These are phyloP conservation scores for Ischnura elegans DNA, from an alignment of 2,888 invertebrate species.

Conservation along the genomic window DNA sequence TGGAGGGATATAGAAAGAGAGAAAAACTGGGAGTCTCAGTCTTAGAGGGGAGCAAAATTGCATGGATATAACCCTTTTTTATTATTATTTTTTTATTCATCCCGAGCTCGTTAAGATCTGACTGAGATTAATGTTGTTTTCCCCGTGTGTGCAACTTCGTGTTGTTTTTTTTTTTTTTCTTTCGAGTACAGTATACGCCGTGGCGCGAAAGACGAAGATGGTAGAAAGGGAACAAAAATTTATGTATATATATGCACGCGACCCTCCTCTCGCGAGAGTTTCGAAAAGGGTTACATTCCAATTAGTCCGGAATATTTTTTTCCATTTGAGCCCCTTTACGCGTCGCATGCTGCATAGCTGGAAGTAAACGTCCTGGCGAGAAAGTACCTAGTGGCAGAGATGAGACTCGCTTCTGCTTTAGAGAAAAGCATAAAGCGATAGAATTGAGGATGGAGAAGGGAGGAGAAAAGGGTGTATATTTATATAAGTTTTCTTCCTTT, in stretches of 20 bases:
- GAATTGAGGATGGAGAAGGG: background rate
- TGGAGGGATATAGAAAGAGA: no score
- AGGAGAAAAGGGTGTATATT: background rate
- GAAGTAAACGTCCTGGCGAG: background rate
- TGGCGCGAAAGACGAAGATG: background rate
- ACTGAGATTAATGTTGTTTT: slow-evolving; percentile 26
- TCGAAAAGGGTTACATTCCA: slow-evolving; percentile 15
- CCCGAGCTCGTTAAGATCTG: slow-evolving; percentile 14
- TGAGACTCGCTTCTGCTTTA: background rate
- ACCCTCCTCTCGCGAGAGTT: background rate
- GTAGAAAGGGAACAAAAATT: background rate
- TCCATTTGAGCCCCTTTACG: background rate
- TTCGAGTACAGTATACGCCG: background rate
- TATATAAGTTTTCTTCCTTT: no score
- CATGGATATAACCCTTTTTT: background rate
- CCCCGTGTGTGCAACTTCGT: background rate
- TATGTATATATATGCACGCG: background rate
- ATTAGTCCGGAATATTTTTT: background rate
- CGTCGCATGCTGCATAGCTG: background rate
- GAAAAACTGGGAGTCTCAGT: background rate
- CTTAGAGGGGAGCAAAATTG: background rate
- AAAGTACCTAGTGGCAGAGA: background rate
- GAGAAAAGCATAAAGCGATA: background rate
- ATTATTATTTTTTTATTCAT: background rate
- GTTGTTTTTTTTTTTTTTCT: background rate